These are phyloP conservation scores for Leuctra nigra DNA, from an alignment of 2,888 invertebrate genomes.

Conservation along the genomic window DNA sequence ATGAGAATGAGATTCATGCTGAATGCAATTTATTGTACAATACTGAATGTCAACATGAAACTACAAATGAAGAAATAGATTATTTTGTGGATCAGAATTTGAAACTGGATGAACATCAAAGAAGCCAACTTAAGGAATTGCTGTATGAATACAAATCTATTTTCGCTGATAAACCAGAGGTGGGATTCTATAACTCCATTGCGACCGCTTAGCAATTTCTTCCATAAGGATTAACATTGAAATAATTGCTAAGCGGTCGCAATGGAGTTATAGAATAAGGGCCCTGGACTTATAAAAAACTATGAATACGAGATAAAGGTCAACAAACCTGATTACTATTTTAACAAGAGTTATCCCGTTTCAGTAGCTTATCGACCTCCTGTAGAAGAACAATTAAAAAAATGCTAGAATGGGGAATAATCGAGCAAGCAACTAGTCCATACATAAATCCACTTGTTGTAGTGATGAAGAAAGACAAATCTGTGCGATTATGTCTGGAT, in stretches of 20 bases:
- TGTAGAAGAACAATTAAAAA: conserved; percentile 32
- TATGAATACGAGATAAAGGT: conserved; percentile 32
- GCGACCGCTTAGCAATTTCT: too few species aligned
- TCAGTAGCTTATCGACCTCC: conserved; percentile 31
- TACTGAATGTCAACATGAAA: too few species aligned
- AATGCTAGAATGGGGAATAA: conserved; percentile 33
- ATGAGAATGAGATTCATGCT: too few species aligned
- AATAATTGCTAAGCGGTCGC: too few species aligned
- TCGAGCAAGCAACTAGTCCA: conserved; percentile 32
- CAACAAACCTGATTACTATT: conserved; percentile 28
- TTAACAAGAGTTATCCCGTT: conserved; percentile 33
- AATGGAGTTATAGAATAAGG: too few species aligned
- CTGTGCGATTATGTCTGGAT: conserved; percentile 34
- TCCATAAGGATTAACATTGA: too few species aligned
- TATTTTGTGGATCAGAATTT: too few species aligned
- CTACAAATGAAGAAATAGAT: too few species aligned
- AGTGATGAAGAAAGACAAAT: conserved; percentile 33
- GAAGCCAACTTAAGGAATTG: not conserved
- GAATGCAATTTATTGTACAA: too few species aligned
- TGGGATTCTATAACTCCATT: too few species aligned
- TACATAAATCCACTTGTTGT: conserved; percentile 35
- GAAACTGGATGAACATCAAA: not conserved
- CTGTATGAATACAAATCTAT: not conserved
- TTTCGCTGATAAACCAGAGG: not conserved
- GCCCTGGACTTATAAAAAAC: not conserved